Evolutionary conservation across 1,140 invertebrate species (phyloP), one percentile per base, ranked within the genome.

Genomic region (Drosophila dunni): DNA sequence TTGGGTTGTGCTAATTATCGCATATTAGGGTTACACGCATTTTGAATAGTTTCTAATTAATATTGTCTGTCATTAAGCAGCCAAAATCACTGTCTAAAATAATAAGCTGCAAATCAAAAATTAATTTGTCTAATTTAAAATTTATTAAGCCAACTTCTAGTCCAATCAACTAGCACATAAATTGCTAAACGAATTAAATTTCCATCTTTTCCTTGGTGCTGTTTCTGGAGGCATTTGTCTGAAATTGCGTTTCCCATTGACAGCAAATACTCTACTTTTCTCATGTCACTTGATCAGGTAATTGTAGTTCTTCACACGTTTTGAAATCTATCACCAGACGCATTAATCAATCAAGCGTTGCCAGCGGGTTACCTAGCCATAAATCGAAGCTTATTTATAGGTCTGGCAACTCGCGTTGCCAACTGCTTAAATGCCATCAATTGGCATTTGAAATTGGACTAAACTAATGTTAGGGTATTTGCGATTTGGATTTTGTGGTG

Each of bases 31-130:
- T 29, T 34, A 10, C 10, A 7, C 56, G 15, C 42, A 36, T 34
- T 56, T 24, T 46, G 15, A 38, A 66, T 24, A 38, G 57, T 67
- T 56, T 53, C 42, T 38, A 20, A 40, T 67, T 40, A 29, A 46
- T 48, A 9, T 10, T 46, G 8, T 13, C 36, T 53, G 46, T 38
- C 45, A 33, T 64, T 11, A 17, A 58, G 17, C 38, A 54, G 36
- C 0, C 3, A 8, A 38, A 10, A 38, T 38, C 36, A 38, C 8
- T 10, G 8, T 38, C 8, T 38, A 11, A 11, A 3, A 40, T 40
- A 40, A 10, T 29, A 29, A 29, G 2, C 24, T 5, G 5, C 24
- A 29, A 29, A 29, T 29, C 24, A 29, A 29, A 29, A 29, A 29
- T 29, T 29, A 29, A 29, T 29, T 29, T 29, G 24, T 29, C 6